Evolutionary conservation across 37 sponge, comb jelly and placozoan species (phyloP), one percentile per base, ranked within the genome.

Genomic region (Spongilla lacustris): DNA sequence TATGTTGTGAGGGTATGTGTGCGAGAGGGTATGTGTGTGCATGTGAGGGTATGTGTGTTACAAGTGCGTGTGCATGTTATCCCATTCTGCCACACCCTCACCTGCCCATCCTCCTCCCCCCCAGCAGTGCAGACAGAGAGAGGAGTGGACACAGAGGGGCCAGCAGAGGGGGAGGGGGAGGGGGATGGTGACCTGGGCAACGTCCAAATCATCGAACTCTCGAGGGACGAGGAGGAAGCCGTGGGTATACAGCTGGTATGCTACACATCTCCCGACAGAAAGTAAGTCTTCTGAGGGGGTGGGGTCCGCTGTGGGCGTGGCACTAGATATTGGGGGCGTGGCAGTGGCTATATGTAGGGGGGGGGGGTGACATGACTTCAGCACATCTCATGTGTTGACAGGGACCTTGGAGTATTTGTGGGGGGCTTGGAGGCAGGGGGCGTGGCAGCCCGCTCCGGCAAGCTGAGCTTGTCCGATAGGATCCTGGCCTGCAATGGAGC

Each of bases 401-500:
- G 94, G 22, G 94, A 93, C 71, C 90, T 86, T 67, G 91, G 94
- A 1, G 84, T 89, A 12, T 93, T 74, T 84, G 84, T 93, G 38
- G 84, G 73, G 49, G 75, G 24, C 12, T 82, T 90, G 87, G 91
- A 87, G n/a, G 66, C 37, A 14, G 36, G 73, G 58, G 90, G 87
- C 0, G 89, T 93, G 80, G 94, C 88, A 12, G 81, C 81, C 1
- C 29, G 70, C 80, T 86, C 81, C 33, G 84, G 79, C 33, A 89
- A 87, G 69, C 34, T 87, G 2, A 73, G 86, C 79, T 13, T 77
- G 36, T 58, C 78, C 26, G 93, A 93, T 37, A 76, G 89, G n/a
- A 86, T 93, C 29, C 73, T 93, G 12, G 93, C 93, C 30, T 93
- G 93, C 75, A 93, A 93, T 86, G 93, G 93, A 1, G 11, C 11